phyloP scores from a whole-genome alignment of 2,888 invertebrate genomes.

The Laothoe populi region DNA sequence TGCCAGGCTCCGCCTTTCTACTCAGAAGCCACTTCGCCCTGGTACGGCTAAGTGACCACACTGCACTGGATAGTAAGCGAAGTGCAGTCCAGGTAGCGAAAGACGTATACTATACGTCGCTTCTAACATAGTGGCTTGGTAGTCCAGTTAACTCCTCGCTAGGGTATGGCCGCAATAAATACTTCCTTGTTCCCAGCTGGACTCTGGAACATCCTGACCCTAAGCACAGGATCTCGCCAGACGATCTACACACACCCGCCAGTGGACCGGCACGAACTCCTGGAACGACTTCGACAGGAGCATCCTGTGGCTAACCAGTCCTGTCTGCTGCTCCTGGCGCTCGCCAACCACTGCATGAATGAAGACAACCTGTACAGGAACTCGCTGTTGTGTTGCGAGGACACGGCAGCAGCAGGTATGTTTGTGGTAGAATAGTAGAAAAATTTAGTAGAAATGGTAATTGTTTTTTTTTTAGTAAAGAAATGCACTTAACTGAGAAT shows the following conservation, averaged over 20 bases:
- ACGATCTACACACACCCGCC: conserved; percentile 66
- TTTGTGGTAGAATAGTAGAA: background rate
- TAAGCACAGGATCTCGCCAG: conserved; percentile 75
- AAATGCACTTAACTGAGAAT: too few relatives aligned
- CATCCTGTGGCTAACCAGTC: conserved; percentile 96
- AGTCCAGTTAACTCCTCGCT: too few relatives aligned
- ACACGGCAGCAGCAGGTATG: conserved; percentile 91
- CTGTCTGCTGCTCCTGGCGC: conserved; percentile 92
- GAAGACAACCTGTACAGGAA: conserved; percentile 93
- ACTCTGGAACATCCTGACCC: conserved; percentile 92
- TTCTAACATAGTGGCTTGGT: too few relatives aligned
- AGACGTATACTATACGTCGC: background rate
- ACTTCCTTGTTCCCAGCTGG: conserved; percentile 84
- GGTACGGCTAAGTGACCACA: too few relatives aligned
- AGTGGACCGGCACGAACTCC: conserved; percentile 69
- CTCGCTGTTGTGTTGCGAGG: conserved; percentile 92
- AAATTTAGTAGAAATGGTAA: background rate
- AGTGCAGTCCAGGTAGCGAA: too few relatives aligned
- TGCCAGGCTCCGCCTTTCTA: too few relatives aligned
- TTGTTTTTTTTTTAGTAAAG: too few relatives aligned
- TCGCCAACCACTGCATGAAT: conserved; percentile 95
- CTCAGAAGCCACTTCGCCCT: too few relatives aligned
- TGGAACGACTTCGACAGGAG: conserved; percentile 80
- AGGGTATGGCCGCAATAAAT: too few relatives aligned
- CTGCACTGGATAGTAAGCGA: too few relatives aligned